Evolutionary conservation across 2,797 vertebrate species (phyloP).

Genomic region (Nasua narica): DNA sequence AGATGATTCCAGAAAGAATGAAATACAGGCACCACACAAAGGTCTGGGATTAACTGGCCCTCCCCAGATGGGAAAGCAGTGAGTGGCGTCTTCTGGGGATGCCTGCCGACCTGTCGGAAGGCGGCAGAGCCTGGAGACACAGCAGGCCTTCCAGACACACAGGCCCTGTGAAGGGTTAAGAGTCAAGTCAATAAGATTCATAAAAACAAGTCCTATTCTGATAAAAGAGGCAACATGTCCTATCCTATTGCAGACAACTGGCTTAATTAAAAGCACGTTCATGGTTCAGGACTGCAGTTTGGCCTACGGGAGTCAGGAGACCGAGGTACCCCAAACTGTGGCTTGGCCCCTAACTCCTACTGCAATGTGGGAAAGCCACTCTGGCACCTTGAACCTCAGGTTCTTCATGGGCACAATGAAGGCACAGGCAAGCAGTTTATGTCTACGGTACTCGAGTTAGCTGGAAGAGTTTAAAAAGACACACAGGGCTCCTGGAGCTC

Average conservation of each 20-base stretch:
- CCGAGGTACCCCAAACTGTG: neutral
- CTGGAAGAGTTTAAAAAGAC: neutral
- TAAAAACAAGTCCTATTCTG: neutral
- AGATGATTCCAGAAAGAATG: neutral
- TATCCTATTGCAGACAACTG: neutral
- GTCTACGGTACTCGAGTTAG: neutral
- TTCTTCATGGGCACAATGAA: neutral
- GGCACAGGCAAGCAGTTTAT: neutral
- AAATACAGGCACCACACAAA: neutral
- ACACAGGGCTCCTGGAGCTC: neutral
- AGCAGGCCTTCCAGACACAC: neutral
- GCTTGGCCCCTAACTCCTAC: neutral
- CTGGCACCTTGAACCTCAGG: neutral
- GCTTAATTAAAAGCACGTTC: neutral
- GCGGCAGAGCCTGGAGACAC: neutral
- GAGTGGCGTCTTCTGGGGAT: neutral
- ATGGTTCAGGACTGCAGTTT: neutral
- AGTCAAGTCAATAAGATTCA: neutral
- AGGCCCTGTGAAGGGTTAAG: neutral
- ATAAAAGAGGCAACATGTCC: neutral
- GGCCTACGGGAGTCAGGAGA: neutral
- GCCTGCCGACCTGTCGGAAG: neutral
- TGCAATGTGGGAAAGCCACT: neutral
- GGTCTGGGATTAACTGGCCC: neutral
- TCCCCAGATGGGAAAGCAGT: neutral